These are phyloP conservation scores for Julus scandinavius DNA, from an alignment of 2,888 invertebrate genomes.

Conservation along the genomic window DNA sequence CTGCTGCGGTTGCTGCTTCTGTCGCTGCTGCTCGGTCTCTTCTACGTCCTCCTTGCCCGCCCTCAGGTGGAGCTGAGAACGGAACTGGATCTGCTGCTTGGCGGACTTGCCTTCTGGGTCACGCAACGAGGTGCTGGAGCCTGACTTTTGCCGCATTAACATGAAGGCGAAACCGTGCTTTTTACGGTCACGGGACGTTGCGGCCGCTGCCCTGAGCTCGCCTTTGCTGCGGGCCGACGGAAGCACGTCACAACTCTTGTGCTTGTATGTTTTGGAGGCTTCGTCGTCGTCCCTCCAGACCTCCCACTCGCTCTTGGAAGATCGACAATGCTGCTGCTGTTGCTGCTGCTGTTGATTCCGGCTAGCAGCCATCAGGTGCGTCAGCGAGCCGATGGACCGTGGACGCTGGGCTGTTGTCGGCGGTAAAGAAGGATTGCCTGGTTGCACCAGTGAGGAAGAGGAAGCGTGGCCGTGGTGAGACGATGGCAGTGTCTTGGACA, in stretches of 20 bases:
- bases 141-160: constrained; percentile 51
- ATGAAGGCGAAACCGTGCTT: constrained; percentile 51
- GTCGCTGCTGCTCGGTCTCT: not conserved
- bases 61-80: constrained; percentile 56
- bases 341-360: constrained; percentile 28
- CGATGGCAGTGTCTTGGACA: constrained; percentile 24
- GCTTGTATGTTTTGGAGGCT: constrained; percentile 39
- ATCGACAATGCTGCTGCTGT: constrained; percentile 49
- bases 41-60: not conserved
- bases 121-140: constrained; percentile 48
- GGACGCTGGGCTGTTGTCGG: not conserved
- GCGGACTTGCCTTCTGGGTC: constrained; percentile 39
- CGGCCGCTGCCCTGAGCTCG: not conserved
- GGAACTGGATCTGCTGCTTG: constrained; percentile 56
- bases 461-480: constrained; percentile 5
- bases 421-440: not conserved
- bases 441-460: not conserved
- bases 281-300: constrained; percentile 41
- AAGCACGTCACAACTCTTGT: constrained; percentile 53
- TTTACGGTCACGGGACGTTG: constrained; percentile 11
- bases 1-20: not conserved
- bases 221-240: constrained; percentile 23
- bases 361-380: constrained; percentile 47
- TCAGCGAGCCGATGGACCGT: constrained; percentile 24
- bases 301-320: constrained; percentile 51